Evolutionary conservation across 2,113 vertebrate genomes (phyloP).

Genomic region (Syngnathus scovelli): DNA sequence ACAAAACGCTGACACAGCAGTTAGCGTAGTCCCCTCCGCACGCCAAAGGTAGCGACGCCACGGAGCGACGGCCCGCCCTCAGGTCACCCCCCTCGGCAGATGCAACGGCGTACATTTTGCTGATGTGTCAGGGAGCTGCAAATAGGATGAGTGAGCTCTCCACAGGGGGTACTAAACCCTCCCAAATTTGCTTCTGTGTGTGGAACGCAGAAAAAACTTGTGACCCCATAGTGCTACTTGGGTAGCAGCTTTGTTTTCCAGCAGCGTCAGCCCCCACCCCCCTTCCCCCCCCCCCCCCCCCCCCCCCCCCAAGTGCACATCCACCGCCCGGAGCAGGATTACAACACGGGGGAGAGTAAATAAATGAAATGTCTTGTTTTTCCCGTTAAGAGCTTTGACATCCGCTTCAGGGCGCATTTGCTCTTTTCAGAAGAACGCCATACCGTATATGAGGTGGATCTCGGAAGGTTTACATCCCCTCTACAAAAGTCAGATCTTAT

Average conservation of each 20-base stretch:
- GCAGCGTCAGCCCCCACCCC: background rate
- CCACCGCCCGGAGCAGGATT: background rate
- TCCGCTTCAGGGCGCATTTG: background rate
- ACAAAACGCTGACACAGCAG: background rate
- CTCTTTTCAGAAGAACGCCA: background rate
- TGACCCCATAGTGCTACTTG: background rate
- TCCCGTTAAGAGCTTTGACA: slow-evolving; percentile 8
- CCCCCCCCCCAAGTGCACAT: background rate
- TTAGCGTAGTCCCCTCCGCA: background rate
- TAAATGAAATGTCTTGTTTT: slow-evolving; percentile 6
- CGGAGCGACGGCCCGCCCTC: background rate
- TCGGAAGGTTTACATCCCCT: too few relatives aligned
- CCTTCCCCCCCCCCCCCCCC: background rate
- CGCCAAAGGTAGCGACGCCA: background rate
- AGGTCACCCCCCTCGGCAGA: background rate
- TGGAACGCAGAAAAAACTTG: background rate
- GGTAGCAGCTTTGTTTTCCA: slow-evolving; percentile 9
- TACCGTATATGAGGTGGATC: background rate
- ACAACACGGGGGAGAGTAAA: slow-evolving; percentile 1
- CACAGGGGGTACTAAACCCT: background rate
- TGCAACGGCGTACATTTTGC: background rate
- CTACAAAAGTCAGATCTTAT: too few relatives aligned
- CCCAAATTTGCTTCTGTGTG: background rate
- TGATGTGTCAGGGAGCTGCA: slow-evolving; percentile 1
- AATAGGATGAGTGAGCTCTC: background rate